Conservation (phyloP, 2,888 invertebrate genomes). For the Eristalis arbustorum region DNA sequence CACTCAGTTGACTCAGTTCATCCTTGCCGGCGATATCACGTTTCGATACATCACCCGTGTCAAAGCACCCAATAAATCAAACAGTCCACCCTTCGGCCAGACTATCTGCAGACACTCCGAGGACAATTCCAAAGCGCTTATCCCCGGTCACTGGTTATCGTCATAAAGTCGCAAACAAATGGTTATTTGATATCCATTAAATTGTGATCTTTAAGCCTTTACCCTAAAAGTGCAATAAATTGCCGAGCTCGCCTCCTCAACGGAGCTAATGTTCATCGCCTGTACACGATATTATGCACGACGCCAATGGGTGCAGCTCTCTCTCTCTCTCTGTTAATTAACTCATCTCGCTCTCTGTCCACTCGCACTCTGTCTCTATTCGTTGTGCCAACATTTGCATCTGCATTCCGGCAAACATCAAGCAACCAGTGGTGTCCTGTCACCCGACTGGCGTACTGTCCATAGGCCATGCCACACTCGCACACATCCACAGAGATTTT, state of each 20-base stretch:
- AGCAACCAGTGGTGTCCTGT: slow-evolving; percentile 50
- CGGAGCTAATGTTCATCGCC: slow-evolving; percentile 6
- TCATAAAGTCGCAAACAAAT: background rate
- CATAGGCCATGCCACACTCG: slow-evolving; percentile 25
- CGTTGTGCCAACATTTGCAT: slow-evolving; percentile 44
- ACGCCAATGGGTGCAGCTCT: slow-evolving; percentile 10
- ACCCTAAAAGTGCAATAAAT: slow-evolving; percentile 23
- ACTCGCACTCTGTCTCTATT: background rate
- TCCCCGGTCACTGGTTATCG: background rate
- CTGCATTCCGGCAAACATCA: slow-evolving; percentile 40
- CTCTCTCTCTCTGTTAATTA: slow-evolving; percentile 42
- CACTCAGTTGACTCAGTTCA: background rate
- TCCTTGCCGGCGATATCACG: background rate
- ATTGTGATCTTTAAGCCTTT: background rate
- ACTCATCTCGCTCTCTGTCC: slow-evolving; percentile 15
- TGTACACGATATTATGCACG: slow-evolving; percentile 21
- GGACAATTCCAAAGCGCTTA: background rate
- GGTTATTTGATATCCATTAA: slow-evolving; percentile 3
- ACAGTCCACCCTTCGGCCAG: background rate
- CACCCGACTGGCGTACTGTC: slow-evolving; percentile 17
- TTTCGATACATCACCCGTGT: background rate
- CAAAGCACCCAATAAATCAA: background rate
- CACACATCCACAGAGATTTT: slow-evolving; percentile 10
- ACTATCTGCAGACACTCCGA: background rate
- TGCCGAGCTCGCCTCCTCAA: background rate